Evolutionary conservation across 2,888 invertebrate genomes (phyloP).

Genomic region (Vandiemenella viatica): DNA sequence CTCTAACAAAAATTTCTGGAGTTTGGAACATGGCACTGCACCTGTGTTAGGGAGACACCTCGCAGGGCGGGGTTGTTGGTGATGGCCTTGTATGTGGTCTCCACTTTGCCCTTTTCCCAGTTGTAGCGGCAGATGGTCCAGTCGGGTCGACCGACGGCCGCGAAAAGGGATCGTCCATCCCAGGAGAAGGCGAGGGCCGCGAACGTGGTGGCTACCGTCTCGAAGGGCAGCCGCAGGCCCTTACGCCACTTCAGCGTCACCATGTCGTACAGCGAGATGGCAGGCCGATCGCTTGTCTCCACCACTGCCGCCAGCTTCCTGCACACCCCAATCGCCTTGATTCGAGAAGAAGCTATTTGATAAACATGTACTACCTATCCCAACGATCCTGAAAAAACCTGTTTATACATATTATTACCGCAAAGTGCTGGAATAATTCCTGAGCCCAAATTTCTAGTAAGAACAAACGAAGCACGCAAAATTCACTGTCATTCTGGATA

Average conservation of each 20-base stretch:
- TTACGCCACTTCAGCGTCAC: conserved; percentile 52
- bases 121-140: conserved; percentile 67
- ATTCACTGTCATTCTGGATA: too few species aligned
- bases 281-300: conserved; percentile 44
- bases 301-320: conserved; percentile 40
- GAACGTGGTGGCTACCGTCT: conserved; percentile 44
- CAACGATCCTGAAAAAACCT: too few species aligned
- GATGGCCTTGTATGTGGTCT: conserved; percentile 27
- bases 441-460: not conserved
- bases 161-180: conserved; percentile 65
- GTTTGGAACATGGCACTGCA: too few species aligned
- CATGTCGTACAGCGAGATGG: conserved; percentile 56
- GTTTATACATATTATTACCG: not conserved
- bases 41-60: conserved; percentile 31
- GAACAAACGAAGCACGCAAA: too few species aligned
- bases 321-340: too few species aligned
- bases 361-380: not conserved
- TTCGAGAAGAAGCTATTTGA: not conserved
- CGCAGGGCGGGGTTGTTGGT: conserved; percentile 29
- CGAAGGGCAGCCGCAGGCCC: conserved; percentile 45
- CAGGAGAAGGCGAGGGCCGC: conserved; percentile 60
- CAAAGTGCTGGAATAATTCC: not conserved
- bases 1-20: too few species aligned
- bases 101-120: conserved; percentile 67
- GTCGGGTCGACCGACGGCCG: conserved; percentile 70